Evolutionary conservation across 2,797 vertebrate genomes (phyloP).

Genomic region (Rhinogobio ventralis): DNA sequence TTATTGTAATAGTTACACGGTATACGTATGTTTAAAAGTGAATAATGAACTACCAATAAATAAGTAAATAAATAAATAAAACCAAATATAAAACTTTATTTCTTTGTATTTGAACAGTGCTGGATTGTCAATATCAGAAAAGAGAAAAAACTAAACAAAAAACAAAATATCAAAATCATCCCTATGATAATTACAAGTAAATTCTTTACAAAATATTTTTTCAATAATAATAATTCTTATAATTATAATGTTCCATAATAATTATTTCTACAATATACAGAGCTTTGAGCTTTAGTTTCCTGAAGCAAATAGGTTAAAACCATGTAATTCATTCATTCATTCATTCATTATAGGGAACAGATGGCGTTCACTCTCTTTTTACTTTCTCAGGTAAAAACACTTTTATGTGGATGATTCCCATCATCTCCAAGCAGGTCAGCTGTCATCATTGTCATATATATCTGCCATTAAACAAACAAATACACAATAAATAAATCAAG

Average conservation of each 20-base stretch:
- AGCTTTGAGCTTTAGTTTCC: neutral
- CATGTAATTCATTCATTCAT: too few species aligned
- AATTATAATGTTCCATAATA: neutral
- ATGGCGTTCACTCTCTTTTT: neutral
- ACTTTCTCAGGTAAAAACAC: slow-evolving; percentile 27
- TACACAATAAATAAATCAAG: neutral
- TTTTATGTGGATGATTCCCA: neutral
- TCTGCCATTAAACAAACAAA: slow-evolving; percentile 66
- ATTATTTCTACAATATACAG: slow-evolving; percentile 53
- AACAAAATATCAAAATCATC: neutral
- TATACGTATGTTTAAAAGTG: neutral
- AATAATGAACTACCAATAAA: neutral
- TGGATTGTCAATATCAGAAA: neutral
- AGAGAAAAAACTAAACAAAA: neutral
- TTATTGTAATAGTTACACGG: neutral
- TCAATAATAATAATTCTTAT: neutral
- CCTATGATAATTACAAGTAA: slow-evolving; percentile 12
- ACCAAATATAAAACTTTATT: slow-evolving; percentile 2
- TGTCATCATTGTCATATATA: slow-evolving; percentile 76
- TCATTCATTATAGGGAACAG: neutral
- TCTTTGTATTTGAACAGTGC: neutral
- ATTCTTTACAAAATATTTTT: slow-evolving; percentile 9
- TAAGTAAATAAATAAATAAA: neutral
- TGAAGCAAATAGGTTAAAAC: neutral
- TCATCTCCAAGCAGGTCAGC: slow-evolving; percentile 12